Conservation (phyloP, 2,113 vertebrate species). For the Microcebus lehilahytsara region DNA sequence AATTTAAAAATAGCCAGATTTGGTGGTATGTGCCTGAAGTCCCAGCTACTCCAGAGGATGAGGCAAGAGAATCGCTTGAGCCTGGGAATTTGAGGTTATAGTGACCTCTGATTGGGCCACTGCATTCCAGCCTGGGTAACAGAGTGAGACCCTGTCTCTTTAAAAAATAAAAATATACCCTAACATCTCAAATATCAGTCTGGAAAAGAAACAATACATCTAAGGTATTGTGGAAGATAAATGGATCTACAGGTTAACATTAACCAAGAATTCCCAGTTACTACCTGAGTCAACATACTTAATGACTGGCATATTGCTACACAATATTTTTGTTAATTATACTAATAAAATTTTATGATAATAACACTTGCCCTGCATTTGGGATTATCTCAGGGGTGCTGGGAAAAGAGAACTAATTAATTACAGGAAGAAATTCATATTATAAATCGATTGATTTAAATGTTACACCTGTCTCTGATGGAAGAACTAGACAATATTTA, state of each 20-base stretch:
- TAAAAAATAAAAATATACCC: not conserved
- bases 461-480: slow-evolving; percentile 39
- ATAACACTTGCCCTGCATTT: slow-evolving; percentile 47
- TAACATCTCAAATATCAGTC: not conserved
- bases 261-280: slow-evolving; percentile 54
- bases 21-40: no score
- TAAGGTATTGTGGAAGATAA: not conserved
- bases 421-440: slow-evolving; percentile 38
- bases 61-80: no score
- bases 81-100: no score
- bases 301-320: slow-evolving; percentile 38
- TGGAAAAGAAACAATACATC: not conserved
- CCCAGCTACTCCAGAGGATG: no score
- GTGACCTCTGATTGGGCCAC: no score
- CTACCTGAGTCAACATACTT: slow-evolving; percentile 42
- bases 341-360: slow-evolving; percentile 61
- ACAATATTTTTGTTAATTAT: slow-evolving; percentile 58
- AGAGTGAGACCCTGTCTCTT: no score
- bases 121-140: no score
- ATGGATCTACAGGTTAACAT: not conserved
- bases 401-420: slow-evolving; percentile 45
- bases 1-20: no score
- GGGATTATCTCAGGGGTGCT: slow-evolving; percentile 41
- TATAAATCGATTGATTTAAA: slow-evolving; percentile 47
- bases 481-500: slow-evolving; percentile 15